Base-by-base conservation (phyloP, 2,797 vertebrate species). In the Merluccius polli region DNA sequence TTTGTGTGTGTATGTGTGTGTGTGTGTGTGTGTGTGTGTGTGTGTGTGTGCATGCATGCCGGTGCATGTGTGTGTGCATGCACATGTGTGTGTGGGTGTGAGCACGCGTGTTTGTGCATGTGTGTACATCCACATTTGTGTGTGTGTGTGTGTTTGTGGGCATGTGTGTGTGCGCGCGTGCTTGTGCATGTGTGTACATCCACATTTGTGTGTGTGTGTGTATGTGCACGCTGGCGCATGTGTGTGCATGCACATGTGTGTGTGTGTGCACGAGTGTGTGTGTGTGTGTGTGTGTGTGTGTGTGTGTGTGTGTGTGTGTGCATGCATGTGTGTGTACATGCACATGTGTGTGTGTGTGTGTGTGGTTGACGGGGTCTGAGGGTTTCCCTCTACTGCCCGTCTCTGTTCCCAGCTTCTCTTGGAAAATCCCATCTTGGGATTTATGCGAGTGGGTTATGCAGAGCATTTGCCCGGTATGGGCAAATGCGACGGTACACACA, bases 331-430 rank as follows among this genome's bases (percentile, higher is more conserved):
- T 24, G 32, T 77, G 38, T 75, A 75, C 41, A 3, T 41, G 63
- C 1, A 12, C 73, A 75, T 33, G 24, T 75, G 83, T 83, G 73
- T 79, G 84, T 83, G 73, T 79, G 84, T 75, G 10, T 41, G 67
- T 24, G 70, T 38, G 85, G 83, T 84, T 76, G 68, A 68, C n/a
- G 75, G 77, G 73, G 75, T 76, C 71, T 79, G 73, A 79, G 74
- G 79, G 79, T 80, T 81, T 88, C 80, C 81, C 83, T 69, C 29
- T 82, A 65, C 78, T 74, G 70, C 27, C 65, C 31, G 29, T 31
- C 77, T 80, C 73, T 75, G 78, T 84, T 90, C 89, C 82, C 86
- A 88, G 80, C 87, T 86, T 87, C 83, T 80, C 48, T 81, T 73
- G 83, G 85, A 89, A 90, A 86, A 80, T 83, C 83, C 78, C 72